phyloP scores from a whole-genome alignment of 1,140 invertebrate species.

The Aphelenchoides besseyi region DNA sequence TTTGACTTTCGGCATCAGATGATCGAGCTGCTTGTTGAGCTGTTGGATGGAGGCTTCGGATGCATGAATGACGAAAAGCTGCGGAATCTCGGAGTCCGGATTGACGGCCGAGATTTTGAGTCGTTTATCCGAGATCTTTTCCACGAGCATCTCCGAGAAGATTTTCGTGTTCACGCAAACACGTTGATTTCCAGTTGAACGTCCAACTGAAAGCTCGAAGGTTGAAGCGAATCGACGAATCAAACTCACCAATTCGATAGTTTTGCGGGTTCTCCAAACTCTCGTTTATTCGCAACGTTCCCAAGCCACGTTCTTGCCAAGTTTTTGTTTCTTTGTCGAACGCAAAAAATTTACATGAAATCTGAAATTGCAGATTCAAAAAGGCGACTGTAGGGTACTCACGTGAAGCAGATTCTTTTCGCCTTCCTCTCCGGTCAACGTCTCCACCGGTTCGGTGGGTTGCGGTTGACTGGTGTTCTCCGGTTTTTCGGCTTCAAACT shows the following conservation, averaged over 20 bases:
- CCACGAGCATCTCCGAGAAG: constrained; percentile 49
- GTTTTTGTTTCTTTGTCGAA: constrained; percentile 42
- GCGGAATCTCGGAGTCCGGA: constrained; percentile 41
- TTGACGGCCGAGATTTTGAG: constrained; percentile 42
- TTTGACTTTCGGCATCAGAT: constrained; percentile 2
- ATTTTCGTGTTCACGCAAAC: constrained; percentile 48
- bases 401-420: constrained; percentile 42
- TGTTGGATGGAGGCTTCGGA: not conserved
- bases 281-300: constrained; percentile 39
- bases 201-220: constrained; percentile 34
- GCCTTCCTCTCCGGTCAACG: constrained; percentile 40
- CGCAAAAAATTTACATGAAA: constrained; percentile 43
- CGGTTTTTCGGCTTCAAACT: constrained; percentile 10
- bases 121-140: constrained; percentile 46
- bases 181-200: constrained; percentile 46
- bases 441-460: constrained; percentile 14
- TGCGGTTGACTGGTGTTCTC: not conserved
- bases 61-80: constrained; percentile 42
- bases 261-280: constrained; percentile 25
- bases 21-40: not conserved
- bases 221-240: constrained; percentile 7
- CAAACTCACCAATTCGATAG: constrained; percentile 35
- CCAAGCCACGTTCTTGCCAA: constrained; percentile 46
- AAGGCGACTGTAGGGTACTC: constrained; percentile 3
- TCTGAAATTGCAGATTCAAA: constrained; percentile 29